These are phyloP conservation scores for Phaethon lepturus DNA, from an alignment of 2,113 vertebrate genomes.

Conservation along the genomic window DNA sequence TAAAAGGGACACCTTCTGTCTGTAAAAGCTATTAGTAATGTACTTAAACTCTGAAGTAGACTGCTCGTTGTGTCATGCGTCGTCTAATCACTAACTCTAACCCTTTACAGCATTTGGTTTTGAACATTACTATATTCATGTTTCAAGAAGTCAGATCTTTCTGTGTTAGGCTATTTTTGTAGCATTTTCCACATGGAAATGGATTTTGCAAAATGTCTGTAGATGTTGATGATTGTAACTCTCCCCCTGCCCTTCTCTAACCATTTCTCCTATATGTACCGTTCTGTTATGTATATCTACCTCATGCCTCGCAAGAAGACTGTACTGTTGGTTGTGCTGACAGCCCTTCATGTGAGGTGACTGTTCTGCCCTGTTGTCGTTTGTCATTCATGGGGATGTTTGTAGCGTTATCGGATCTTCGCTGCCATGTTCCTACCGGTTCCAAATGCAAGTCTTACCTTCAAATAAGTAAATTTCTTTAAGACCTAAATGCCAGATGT, in stretches of 20 bases:
- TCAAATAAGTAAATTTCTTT: slow-evolving; percentile 16
- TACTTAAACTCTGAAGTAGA: slow-evolving; percentile 20
- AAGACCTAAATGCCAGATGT: slow-evolving; percentile 46
- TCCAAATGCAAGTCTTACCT: slow-evolving; percentile 26
- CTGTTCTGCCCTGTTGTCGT: slow-evolving; percentile 61
- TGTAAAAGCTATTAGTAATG: slow-evolving; percentile 21
- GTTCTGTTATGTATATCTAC: slow-evolving; percentile 84
- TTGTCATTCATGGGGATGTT: slow-evolving; percentile 67
- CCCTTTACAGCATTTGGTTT: slow-evolving; percentile 15
- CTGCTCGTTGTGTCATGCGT: background rate
- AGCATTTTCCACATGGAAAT: slow-evolving; percentile 48
- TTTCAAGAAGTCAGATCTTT: slow-evolving; percentile 38
- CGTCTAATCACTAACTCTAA: slow-evolving; percentile 3
- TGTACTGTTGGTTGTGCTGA: slow-evolving; percentile 74
- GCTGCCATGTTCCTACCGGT: slow-evolving; percentile 41
- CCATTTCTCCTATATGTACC: slow-evolving; percentile 27
- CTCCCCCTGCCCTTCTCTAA: slow-evolving; percentile 37
- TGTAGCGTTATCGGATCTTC: slow-evolving; percentile 41
- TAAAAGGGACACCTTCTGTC: slow-evolving; percentile 40
- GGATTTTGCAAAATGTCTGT: slow-evolving; percentile 50
- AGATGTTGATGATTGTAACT: slow-evolving; percentile 77
- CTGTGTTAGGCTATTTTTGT: slow-evolving; percentile 41
- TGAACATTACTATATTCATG: slow-evolving; percentile 6
- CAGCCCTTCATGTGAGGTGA: slow-evolving; percentile 66
- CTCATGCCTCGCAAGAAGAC: slow-evolving; percentile 85